Evolutionary conservation across 2,797 vertebrate genomes (phyloP), one percentile per base, ranked within the genome.

Genomic region (Leuciscus waleckii): DNA sequence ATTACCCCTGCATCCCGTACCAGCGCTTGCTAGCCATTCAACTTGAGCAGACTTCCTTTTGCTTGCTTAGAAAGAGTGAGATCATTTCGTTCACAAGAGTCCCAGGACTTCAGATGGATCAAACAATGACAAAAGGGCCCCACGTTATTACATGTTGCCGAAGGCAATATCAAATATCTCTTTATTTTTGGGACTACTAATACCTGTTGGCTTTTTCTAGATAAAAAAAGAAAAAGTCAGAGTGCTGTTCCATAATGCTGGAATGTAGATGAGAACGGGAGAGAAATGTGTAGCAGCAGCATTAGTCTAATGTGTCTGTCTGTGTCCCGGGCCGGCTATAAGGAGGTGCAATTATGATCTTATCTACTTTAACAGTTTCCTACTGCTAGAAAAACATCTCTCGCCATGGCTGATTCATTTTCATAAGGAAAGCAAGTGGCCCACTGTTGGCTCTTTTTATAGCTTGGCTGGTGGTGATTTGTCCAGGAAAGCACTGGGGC

Each of bases 301-400:
- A 83, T 87, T 87, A 85, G 84, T 69, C 80, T 87, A 86, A 89
- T 88, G 85, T 89, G 81, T 82, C 82, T 74, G 79, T 75, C 84
- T 84, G 86, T 76, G 79, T 81, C 81, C 83, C 69, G 51, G 88
- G 87, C 83, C 73, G 51, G 88, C 88, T 90, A 89, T 91, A 87
- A 90, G 85, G 85, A 90, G 88, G 82, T 82, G 89, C 85, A 92
- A 91, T 92, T 91, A 90, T 88, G 90, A 91, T 92, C 84, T 88
- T 92, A 91, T 90, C 90, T 71, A 73, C 83, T 75, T 81, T 88
- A 90, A 90, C 89, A 86, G 91, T 86, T 92, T 92, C 87, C 91
- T 88, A 85, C 86, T 83, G 86, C 87, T 86, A 80, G 87, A 86
- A 81, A 83, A 90, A 91, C 75, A 79, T 78, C 76, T 90, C 88